Conservation (phyloP, 2,113 vertebrate species). For the Ceyx cyanopectus region DNA sequence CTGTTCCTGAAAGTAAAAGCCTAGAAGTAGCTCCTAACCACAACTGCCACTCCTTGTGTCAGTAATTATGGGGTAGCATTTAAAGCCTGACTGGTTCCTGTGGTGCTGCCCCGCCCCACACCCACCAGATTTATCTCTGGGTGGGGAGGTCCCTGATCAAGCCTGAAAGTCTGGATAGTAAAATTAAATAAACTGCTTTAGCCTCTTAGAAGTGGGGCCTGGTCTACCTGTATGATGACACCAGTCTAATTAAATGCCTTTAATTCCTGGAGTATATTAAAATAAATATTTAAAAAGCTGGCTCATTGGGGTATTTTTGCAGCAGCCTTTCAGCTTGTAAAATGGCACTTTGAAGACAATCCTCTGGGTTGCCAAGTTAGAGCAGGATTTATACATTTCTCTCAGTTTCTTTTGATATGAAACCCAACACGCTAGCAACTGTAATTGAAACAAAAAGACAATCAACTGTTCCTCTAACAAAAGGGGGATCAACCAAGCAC, state of each 20-base stretch:
- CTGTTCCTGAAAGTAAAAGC: neutral
- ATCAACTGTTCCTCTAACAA: neutral
- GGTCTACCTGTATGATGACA: neutral
- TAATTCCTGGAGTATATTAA: neutral
- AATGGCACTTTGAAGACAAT: neutral
- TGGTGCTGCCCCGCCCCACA: no score
- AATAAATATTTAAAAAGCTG: neutral
- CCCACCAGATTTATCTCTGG: neutral
- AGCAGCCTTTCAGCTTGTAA: neutral
- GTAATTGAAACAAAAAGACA: neutral
- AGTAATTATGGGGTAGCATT: fast-evolving
- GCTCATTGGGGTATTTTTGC: neutral
- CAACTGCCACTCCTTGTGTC: neutral
- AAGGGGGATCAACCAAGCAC: neutral
- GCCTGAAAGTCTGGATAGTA: neutral
- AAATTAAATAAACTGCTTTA: neutral
- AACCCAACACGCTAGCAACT: neutral
- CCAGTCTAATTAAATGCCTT: neutral
- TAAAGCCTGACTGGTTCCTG: neutral
- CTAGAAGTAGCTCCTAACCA: neutral
- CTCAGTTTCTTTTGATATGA: neutral
- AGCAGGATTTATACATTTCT: neutral
- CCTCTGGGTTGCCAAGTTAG: neutral
- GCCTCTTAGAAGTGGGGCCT: neutral
- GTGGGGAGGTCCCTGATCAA: neutral